Evolutionary conservation across 2,113 vertebrate species (phyloP).

Genomic region (Arenaria interpres): DNA sequence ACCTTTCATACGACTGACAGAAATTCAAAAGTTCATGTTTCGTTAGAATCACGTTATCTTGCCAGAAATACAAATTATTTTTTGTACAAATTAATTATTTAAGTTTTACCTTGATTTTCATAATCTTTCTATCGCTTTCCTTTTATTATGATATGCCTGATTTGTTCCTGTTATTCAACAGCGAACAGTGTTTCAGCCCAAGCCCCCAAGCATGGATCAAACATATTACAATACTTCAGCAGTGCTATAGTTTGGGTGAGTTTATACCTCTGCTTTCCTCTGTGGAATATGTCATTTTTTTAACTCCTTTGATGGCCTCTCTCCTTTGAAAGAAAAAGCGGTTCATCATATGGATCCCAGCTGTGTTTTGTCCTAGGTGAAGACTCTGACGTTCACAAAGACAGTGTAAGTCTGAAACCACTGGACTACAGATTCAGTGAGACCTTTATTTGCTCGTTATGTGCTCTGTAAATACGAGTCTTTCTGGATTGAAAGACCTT

Average conservation of each 20-base stretch:
- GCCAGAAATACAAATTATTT: neutral
- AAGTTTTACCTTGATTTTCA: neutral
- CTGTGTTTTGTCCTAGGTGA: neutral
- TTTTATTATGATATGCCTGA: neutral
- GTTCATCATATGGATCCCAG: neutral
- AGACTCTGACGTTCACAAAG: neutral
- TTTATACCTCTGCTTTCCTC: neutral
- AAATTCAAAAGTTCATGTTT: neutral
- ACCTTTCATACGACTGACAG: neutral
- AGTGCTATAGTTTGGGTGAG: neutral
- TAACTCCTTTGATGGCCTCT: neutral
- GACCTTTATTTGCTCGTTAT: neutral
- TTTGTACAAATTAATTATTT: neutral
- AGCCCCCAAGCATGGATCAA: neutral
- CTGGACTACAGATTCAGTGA: neutral
- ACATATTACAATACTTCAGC: neutral
- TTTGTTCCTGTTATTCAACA: neutral
- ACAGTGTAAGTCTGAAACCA: neutral
- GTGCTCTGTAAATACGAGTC: neutral
- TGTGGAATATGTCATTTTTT: neutral
- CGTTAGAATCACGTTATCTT: neutral
- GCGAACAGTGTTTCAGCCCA: neutral
- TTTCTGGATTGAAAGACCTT: neutral
- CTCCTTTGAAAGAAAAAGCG: neutral
- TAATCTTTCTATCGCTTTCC: neutral